These are phyloP conservation scores for Euwallacea similis DNA, from an alignment of 1,140 invertebrate genomes.

Conservation along the genomic window DNA sequence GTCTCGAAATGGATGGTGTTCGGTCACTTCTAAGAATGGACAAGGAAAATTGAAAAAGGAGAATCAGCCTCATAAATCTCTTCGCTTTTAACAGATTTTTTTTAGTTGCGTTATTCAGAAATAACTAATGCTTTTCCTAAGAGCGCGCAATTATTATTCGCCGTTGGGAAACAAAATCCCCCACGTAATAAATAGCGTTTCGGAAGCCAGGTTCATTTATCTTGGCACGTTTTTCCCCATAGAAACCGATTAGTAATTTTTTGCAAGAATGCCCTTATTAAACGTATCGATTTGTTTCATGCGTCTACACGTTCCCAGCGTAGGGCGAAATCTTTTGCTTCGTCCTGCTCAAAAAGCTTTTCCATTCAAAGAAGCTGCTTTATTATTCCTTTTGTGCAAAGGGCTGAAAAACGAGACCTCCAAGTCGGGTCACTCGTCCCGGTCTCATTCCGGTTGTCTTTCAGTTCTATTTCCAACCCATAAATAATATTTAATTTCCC, in stretches of 20 bases:
- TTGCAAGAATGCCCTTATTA: neutral
- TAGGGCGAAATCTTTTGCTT: neutral
- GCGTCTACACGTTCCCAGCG: neutral
- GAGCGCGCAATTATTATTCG: conserved; percentile 28
- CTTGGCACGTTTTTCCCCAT: conserved; percentile 15
- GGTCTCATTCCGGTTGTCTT: too few relatives aligned
- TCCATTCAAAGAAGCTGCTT: neutral
- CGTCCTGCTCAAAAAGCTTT: neutral
- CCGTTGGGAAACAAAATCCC: conserved; percentile 17
- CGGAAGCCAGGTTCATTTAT: conserved; percentile 18
- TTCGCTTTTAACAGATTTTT: conserved; percentile 20
- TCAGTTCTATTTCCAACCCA: too few relatives aligned
- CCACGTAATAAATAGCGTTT: conserved; percentile 19
- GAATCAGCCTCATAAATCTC: conserved; percentile 18
- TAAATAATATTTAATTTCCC: too few relatives aligned
- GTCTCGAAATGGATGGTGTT: neutral
- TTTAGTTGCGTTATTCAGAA: conserved; percentile 19
- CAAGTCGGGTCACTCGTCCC: neutral
- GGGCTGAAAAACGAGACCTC: conserved; percentile 1
- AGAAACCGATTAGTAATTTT: conserved; percentile 2
- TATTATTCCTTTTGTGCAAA: conserved; percentile 8
- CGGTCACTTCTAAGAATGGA: neutral
- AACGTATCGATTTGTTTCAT: conserved; percentile 1
- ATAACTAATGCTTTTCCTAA: conserved; percentile 33
- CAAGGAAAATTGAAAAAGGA: conserved; percentile 6